phyloP scores from a whole-genome alignment of 2,113 vertebrate species.

The Quiscalus mexicanus region DNA sequence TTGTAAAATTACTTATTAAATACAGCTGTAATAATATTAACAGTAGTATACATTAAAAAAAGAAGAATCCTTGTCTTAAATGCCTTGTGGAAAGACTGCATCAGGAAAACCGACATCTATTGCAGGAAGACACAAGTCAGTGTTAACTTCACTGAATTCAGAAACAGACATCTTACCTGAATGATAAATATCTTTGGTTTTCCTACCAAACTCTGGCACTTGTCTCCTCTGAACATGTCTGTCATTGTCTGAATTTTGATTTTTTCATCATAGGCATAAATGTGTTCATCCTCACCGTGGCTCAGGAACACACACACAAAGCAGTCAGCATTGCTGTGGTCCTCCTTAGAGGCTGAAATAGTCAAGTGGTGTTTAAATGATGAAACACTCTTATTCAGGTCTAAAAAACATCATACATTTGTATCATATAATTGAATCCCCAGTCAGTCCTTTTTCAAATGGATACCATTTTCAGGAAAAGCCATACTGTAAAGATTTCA shows the following conservation, averaged over 20 bases:
- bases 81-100: not conserved
- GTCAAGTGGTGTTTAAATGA: not conserved
- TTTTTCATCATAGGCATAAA: constrained; percentile 83
- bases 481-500: not conserved
- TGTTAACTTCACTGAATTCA: not conserved
- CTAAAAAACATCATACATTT: not conserved
- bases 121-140: not conserved
- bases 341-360: constrained; percentile 75
- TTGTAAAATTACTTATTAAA: not conserved
- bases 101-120: not conserved
- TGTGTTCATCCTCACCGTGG: constrained; percentile 86
- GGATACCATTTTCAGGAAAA: not conserved
- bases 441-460: not conserved
- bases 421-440: not conserved
- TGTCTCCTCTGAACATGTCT: constrained; percentile 87
- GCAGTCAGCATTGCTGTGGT: constrained; percentile 87
- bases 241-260: constrained; percentile 83
- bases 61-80: not conserved
- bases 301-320: constrained; percentile 92
- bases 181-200: constrained; percentile 97
- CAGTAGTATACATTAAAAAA: not conserved
- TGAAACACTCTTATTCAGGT: not conserved
- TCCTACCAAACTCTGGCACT: constrained; percentile 87
- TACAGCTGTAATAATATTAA: not conserved
- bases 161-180: constrained; percentile 81